Conservation (phyloP, 1,140 invertebrate genomes). For the Pogonomyrmex californicus region DNA sequence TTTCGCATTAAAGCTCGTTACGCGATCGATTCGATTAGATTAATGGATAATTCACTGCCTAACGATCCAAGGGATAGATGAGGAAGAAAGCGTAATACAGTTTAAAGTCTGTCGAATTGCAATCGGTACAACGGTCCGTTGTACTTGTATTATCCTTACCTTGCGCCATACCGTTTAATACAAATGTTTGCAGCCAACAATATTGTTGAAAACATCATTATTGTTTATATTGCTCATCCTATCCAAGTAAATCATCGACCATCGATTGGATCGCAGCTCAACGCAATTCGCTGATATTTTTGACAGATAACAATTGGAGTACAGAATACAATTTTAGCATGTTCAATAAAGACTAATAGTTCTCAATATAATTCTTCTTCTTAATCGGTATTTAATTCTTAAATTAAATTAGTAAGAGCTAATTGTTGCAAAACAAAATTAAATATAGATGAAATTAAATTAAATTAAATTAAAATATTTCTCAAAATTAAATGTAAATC, state of each 20-base stretch:
- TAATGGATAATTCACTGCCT: slow-evolving; percentile 67
- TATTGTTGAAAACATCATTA: slow-evolving; percentile 54
- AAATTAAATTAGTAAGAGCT: not conserved
- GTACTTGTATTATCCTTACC: slow-evolving; percentile 51
- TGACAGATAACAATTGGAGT: slow-evolving; percentile 30
- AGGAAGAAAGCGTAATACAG: slow-evolving; percentile 56
- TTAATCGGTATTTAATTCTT: not conserved
- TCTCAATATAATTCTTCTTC: not conserved
- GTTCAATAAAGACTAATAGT: slow-evolving; percentile 23
- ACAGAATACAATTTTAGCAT: slow-evolving; percentile 20
- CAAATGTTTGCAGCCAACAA: slow-evolving; percentile 39
- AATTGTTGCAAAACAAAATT: not conserved
- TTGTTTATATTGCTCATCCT: slow-evolving; percentile 29
- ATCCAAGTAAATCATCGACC: slow-evolving; percentile 37
- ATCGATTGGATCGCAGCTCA: slow-evolving; percentile 20
- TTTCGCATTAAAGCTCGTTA: slow-evolving; percentile 81
- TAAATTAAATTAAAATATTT: too few species aligned
- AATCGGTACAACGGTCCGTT: slow-evolving; percentile 34
- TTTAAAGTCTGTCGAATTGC: slow-evolving; percentile 47
- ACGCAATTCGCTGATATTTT: slow-evolving; percentile 8
- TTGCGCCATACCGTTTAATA: slow-evolving; percentile 41
- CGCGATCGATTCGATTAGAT: slow-evolving; percentile 81
- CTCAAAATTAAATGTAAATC: too few species aligned
- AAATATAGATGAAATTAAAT: not conserved
- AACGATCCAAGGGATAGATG: slow-evolving; percentile 58